Conservation (phyloP, 2,113 vertebrate genomes). For the Amphiprion ocellaris region DNA sequence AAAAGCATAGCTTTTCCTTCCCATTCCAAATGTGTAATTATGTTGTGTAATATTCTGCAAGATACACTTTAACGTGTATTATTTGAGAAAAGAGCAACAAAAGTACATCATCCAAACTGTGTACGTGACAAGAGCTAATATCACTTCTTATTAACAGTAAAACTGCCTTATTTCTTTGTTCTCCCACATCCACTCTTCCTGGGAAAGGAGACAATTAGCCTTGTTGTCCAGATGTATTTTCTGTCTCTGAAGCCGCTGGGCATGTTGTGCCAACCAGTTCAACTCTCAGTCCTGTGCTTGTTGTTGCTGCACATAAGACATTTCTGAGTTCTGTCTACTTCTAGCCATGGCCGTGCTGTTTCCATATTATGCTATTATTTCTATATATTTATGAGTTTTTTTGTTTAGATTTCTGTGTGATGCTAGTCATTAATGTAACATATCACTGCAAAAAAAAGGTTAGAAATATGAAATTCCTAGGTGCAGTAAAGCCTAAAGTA, state of each 20-base stretch:
- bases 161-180: background rate
- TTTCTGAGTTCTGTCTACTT: too few relatives aligned
- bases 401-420: too few relatives aligned
- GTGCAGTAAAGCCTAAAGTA: too few relatives aligned
- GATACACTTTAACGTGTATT: background rate
- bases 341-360: too few relatives aligned
- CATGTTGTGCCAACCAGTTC: background rate
- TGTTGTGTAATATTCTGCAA: background rate
- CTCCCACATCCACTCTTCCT: background rate
- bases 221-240: background rate
- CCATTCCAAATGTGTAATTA: too few relatives aligned
- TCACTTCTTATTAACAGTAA: background rate
- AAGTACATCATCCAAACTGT: background rate
- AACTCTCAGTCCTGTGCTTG: background rate
- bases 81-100: background rate
- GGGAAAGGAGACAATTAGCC: constrained; percentile 2
- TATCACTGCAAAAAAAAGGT: too few relatives aligned
- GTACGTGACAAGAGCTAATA: too few relatives aligned
- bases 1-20: too few relatives aligned
- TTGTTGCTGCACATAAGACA: background rate
- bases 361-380: too few relatives aligned
- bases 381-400: too few relatives aligned
- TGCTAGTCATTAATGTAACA: too few relatives aligned
- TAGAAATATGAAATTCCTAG: too few relatives aligned
- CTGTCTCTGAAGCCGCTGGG: background rate